Conservation (phyloP, 92 coral and sea anemone genomes). For the Porites evermanni region DNA sequence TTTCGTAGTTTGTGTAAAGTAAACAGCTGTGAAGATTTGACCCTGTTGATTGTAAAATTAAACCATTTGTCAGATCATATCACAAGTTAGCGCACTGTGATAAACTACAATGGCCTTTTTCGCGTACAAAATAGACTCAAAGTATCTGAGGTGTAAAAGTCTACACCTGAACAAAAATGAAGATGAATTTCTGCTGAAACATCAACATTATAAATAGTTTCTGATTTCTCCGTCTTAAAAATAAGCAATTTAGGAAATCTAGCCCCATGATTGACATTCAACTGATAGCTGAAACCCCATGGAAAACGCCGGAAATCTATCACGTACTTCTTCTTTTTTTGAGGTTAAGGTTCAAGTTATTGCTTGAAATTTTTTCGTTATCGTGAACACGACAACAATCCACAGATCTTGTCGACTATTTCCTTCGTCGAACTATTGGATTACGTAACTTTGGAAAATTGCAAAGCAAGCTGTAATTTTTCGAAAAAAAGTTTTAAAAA, state of each 20-base stretch:
- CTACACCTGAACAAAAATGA: not conserved
- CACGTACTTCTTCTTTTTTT: slow-evolving; percentile 25
- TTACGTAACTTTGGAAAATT: too few species aligned
- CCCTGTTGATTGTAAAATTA: slow-evolving; percentile 54
- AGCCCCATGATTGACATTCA: slow-evolving; percentile 34
- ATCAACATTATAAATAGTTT: not conserved
- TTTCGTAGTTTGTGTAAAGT: slow-evolving; percentile 25
- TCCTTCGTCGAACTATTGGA: too few species aligned
- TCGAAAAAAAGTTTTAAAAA: too few species aligned
- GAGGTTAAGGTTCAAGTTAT: not conserved
- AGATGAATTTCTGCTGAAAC: slow-evolving; percentile 6
- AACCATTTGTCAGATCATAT: slow-evolving; percentile 48
- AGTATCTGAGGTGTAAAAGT: not conserved
- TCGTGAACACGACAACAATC: too few species aligned
- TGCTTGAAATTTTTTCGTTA: too few species aligned
- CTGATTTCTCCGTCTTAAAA: not conserved
- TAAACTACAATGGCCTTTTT: not conserved
- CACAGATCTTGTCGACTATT: too few species aligned
- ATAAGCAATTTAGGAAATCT: slow-evolving; percentile 8
- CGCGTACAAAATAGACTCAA: not conserved
- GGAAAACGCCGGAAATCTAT: slow-evolving; percentile 37
- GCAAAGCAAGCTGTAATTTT: too few species aligned
- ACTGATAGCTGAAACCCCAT: not conserved
- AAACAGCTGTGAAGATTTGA: slow-evolving; percentile 37
- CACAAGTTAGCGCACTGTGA: slow-evolving; percentile 10